A percentile compares a stretch with the other conserved stretches of the same genome.
phyloP scores from a whole-genome alignment of 2,888 invertebrate species.

The Himalopsyche japonica region DNA sequence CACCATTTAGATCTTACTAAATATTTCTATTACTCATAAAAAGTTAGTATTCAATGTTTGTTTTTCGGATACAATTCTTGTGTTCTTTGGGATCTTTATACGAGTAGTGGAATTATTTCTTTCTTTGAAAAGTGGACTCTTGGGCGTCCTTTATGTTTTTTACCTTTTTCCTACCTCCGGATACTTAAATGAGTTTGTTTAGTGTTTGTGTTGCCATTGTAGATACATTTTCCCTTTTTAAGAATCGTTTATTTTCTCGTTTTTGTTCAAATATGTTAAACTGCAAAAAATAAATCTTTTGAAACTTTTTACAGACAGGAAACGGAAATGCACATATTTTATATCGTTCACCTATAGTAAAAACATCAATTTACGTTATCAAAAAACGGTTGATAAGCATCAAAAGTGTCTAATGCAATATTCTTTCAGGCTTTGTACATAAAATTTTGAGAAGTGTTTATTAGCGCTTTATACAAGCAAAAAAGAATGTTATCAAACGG shows the following conservation, averaged over 20 bases:
- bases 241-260: neutral
- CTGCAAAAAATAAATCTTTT: neutral
- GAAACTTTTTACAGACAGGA: no score
- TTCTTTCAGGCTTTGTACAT: no score
- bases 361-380: no score
- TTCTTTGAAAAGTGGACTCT: neutral
- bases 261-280: neutral
- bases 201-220: neutral
- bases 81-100: neutral
- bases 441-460: no score
- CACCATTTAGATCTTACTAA: no score
- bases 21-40: no score
- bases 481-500: no score
- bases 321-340: no score
- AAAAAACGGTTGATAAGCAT: no score
- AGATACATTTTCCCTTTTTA: neutral
- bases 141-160: neutral
- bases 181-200: constrained; percentile 1
- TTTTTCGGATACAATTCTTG: neutral
- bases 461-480: no score
- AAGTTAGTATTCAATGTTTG: neutral
- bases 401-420: no score
- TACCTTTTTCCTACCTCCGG: neutral
- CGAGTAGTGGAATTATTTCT: neutral
- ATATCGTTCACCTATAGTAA: no score